These are phyloP conservation scores for Mylabris sibirica DNA, from an alignment of 2,888 invertebrate species.

Conservation along the genomic window DNA sequence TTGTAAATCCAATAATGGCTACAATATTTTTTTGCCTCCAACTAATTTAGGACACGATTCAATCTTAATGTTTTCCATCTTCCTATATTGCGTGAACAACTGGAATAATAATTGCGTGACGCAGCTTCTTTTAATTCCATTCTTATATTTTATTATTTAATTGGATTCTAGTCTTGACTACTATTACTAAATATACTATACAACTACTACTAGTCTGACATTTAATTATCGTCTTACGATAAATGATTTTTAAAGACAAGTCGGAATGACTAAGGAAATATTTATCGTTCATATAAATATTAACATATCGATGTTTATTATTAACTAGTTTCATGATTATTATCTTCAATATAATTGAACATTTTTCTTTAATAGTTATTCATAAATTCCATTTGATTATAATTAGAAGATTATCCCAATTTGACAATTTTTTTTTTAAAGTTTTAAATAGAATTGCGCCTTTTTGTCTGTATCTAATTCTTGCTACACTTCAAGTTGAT, in stretches of 20 bases:
- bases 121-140: slow-evolving; percentile 29
- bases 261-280: background rate
- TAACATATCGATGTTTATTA: background rate
- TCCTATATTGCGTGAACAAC: slow-evolving; percentile 24
- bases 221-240: slow-evolving; percentile 29
- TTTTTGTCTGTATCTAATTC: no score
- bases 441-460: background rate
- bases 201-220: slow-evolving; percentile 28
- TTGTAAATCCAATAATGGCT: no score
- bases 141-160: slow-evolving; percentile 37
- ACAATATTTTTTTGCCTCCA: background rate
- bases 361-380: background rate
- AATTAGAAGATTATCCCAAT: background rate
- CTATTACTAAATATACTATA: no score
- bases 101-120: slow-evolving; percentile 28
- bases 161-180: slow-evolving; percentile 28
- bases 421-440: no score
- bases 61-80: background rate
- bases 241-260: slow-evolving; percentile 11
- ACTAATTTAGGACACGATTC: background rate
- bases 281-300: background rate
- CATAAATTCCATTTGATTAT: background rate
- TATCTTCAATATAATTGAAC: background rate
- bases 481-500: background rate
- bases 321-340: background rate